phyloP scores from a whole-genome alignment of 2,113 vertebrate genomes.

The Hypocryptadius cinnamomeus region DNA sequence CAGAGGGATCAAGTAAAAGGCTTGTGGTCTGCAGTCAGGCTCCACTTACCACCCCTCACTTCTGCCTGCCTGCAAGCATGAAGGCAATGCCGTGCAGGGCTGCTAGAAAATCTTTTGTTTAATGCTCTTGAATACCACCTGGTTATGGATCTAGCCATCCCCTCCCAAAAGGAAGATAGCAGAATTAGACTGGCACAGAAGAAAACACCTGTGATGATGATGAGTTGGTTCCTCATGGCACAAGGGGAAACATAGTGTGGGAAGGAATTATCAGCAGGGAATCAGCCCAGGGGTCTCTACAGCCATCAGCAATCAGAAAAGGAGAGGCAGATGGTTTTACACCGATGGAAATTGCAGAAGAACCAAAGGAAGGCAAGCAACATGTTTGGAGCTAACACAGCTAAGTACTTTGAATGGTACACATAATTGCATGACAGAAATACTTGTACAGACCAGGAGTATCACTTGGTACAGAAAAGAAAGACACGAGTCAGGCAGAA shows the following conservation, averaged over 20 bases:
- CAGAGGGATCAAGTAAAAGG: neutral
- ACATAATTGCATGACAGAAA: neutral
- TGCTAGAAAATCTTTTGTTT: neutral
- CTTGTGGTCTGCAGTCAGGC: neutral
- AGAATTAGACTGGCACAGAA: neutral
- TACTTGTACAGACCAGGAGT: neutral
- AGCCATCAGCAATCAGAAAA: neutral
- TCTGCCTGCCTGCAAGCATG: fast-evolving
- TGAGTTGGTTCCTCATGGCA: fast-evolving
- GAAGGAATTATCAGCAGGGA: fast-evolving
- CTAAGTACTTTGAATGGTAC: neutral
- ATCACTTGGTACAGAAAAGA: neutral
- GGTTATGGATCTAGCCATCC: neutral
- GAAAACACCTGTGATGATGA: fast-evolving
- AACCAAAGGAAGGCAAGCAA: neutral
- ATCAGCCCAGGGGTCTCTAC: neutral
- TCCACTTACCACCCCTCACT: neutral
- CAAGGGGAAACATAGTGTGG: fast-evolving
- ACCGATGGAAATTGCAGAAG: fast-evolving
- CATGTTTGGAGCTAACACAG: neutral
- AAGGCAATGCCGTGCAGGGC: neutral
- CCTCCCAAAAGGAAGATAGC: neutral
- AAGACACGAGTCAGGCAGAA: neutral
- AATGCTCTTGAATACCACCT: neutral
- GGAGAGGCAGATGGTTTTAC: neutral